These are phyloP conservation scores for Ciconia maguari DNA, from an alignment of 2,113 vertebrate species.

Conservation along the genomic window DNA sequence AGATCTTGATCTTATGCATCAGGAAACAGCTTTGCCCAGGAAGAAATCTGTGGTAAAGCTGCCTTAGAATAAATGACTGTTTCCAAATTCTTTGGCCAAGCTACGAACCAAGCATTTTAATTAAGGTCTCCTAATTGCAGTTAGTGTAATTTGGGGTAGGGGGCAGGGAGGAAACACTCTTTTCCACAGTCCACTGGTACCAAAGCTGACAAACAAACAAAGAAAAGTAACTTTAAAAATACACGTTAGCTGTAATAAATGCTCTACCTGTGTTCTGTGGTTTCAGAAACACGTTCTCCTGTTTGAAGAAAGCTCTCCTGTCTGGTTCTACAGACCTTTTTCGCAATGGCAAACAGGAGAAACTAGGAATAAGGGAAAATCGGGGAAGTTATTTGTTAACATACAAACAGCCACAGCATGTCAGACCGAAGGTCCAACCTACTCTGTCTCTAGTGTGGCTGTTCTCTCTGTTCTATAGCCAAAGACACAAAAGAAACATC, in stretches of 20 bases:
- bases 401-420: accelerated
- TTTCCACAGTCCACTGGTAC: neutral
- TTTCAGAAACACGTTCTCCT: neutral
- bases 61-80: neutral
- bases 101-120: neutral
- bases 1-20: neutral
- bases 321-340: neutral
- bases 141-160: neutral
- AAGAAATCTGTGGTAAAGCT: neutral
- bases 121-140: neutral
- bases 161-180: neutral
- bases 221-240: neutral
- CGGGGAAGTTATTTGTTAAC: neutral
- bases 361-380: neutral
- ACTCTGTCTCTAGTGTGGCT: neutral
- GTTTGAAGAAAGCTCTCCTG: neutral
- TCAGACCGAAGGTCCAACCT: neutral
- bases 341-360: neutral
- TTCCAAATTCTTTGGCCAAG: conserved; percentile 15
- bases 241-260: neutral
- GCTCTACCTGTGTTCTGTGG: neutral
- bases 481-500: neutral
- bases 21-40: neutral
- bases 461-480: neutral
- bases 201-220: neutral